A percentile compares a stretch with the other conserved stretches of the same genome.
phyloP scores from a whole-genome alignment of 2,797 vertebrate genomes.

The Hapalemur alaotrensis region DNA sequence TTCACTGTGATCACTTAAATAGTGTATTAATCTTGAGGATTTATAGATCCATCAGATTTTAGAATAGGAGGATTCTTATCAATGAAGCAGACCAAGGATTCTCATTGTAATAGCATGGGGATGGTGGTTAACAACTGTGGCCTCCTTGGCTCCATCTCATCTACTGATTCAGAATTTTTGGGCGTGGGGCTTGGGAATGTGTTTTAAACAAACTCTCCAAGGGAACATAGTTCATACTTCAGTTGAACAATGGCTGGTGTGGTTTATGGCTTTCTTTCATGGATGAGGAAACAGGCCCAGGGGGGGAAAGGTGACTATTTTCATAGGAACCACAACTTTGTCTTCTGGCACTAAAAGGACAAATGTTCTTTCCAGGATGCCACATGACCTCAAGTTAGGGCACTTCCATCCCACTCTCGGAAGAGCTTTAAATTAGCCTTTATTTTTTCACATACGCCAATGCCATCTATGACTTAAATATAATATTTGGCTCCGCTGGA shows the following conservation, averaged over 20 bases:
- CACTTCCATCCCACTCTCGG: background rate
- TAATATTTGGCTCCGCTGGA: background rate
- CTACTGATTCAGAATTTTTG: conserved; percentile 28
- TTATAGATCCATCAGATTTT: background rate
- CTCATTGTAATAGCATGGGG: background rate
- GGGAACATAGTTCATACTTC: background rate
- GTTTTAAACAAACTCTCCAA: conserved; percentile 7
- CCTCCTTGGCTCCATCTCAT: background rate
- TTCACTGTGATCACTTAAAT: background rate
- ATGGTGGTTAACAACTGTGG: background rate
- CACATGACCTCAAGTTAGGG: background rate
- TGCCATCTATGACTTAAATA: background rate
- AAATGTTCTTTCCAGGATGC: background rate
- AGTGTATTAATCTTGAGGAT: background rate
- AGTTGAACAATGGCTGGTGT: conserved; percentile 2
- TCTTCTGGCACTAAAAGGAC: background rate
- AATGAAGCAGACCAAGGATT: background rate
- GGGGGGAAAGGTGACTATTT: background rate
- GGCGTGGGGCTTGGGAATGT: background rate
- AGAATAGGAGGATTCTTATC: conserved; percentile 19
- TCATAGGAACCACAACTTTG: background rate
- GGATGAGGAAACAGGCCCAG: background rate
- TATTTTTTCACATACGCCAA: background rate
- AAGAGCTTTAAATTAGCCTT: conserved; percentile 21
- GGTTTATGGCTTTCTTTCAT: conserved; percentile 23